Evolutionary conservation across 2,113 vertebrate genomes (phyloP).

Genomic region (Pedetes capensis): DNA sequence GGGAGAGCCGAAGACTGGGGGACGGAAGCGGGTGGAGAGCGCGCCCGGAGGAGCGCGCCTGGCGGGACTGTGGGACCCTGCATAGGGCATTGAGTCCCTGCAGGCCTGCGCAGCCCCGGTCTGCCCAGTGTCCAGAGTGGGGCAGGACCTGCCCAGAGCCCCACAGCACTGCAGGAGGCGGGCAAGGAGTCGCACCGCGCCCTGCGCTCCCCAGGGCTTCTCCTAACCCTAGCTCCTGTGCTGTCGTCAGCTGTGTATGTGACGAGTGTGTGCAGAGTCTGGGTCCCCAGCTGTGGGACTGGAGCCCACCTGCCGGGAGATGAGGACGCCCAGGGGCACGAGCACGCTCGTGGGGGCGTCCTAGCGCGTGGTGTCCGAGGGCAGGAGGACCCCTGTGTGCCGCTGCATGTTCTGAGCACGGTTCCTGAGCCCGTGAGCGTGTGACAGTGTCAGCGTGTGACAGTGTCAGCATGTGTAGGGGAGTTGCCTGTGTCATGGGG

Average conservation of each 20-base stretch:
- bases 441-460: no score
- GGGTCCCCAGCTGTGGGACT: background rate
- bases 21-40: no score
- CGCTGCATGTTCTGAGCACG: background rate
- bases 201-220: background rate
- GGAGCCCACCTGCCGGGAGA: background rate
- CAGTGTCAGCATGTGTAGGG: no score
- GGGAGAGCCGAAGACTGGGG: background rate
- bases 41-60: accelerated
- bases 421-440: background rate
- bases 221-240: background rate
- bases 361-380: no score
- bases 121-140: background rate
- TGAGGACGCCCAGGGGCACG: no score
- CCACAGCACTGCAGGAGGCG: background rate
- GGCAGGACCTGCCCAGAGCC: background rate
- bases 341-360: no score
- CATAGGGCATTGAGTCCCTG: accelerated
- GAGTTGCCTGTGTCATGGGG: background rate
- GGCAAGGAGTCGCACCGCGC: background rate
- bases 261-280: background rate
- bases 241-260: background rate
- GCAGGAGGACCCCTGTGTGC: background rate
- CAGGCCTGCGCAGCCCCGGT: no score
- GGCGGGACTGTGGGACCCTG: no score